Evolutionary conservation across 2,113 vertebrate species (phyloP), one percentile per base, ranked within the genome.

Genomic region (Lampris incognitus): DNA sequence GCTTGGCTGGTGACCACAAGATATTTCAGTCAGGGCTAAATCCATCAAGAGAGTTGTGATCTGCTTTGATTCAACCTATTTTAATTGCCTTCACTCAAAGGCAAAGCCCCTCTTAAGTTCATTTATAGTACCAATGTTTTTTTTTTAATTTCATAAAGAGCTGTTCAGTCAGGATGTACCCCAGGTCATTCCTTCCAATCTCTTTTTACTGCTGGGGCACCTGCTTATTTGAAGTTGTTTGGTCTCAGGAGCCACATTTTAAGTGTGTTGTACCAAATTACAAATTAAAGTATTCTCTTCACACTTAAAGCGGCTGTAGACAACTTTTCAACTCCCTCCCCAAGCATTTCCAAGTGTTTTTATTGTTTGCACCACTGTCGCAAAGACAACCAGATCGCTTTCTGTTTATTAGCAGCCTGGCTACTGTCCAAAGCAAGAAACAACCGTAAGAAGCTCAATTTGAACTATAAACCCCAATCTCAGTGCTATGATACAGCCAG

Each of bases 1-100:
- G 57, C 44, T 39, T 83, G 36, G 41, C 67, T 61, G 10, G 6
- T 46, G 44, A 66, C 54, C 46, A 63, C 36, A 38, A 55, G 38
- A 5, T 72, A 41, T 72, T 78, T 68, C 46, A 66, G 71, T 49
- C 57, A 65, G 63, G n/a, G 54, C 57, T 76, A 57, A 81, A 68
- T 10, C 4, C 57, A 49, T 38, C 71, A 13, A 51, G 70, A 69
- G 46, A 38, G 38, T 54, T 83, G 66, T 55, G 51, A 39, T 72
- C 51, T 39, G 9, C 55, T n/a, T 66, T 39, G 11, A 56, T 54
- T 51, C 67, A 62, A 78, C 70, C 24, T 65, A 6, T 68, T 78
- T 76, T 24, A 65, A 8, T 54, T 37, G 9, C 46, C 36, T 63
- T 24, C 24, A 24, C 48, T 68, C 41, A 38, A 44, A 64, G 9